A percentile compares a stretch with the other conserved stretches of the same genome.
Conservation (phyloP, 2,888 invertebrate species). For the Papilio protenor region DNA sequence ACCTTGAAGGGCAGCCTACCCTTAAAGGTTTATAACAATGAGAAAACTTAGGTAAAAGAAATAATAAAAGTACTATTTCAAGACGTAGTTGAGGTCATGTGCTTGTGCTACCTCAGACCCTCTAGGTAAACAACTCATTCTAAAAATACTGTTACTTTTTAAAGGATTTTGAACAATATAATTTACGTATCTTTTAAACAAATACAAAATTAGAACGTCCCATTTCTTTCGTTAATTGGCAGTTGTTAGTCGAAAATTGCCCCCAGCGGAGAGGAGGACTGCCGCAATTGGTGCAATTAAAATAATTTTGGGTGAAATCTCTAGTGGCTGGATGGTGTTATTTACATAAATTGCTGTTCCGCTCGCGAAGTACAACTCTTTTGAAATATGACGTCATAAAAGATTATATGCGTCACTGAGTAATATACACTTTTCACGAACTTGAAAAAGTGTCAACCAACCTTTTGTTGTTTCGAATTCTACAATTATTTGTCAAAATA, state of each 20-base stretch:
- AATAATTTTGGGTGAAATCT: slow-evolving; percentile 34
- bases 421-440: not conserved
- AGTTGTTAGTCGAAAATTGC: slow-evolving; percentile 34
- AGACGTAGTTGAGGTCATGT: too few relatives aligned
- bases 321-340: slow-evolving; percentile 25
- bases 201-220: slow-evolving; percentile 23
- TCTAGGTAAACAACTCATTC: too few relatives aligned
- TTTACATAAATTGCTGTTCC: slow-evolving; percentile 30
- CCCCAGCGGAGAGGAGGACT: slow-evolving; percentile 13
- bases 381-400: slow-evolving; percentile 13
- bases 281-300: slow-evolving; percentile 30
- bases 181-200: slow-evolving; percentile 6
- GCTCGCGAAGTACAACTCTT: slow-evolving; percentile 5
- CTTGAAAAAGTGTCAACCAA: not conserved
- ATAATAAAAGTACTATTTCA: too few relatives aligned
- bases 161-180: not conserved
- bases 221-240: slow-evolving; percentile 35
- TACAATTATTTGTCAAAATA: not conserved
- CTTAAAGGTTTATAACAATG: too few relatives aligned
- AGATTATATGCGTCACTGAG: not conserved
- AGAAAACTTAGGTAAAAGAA: too few relatives aligned
- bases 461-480: not conserved
- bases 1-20: too few relatives aligned
- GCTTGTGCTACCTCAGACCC: too few relatives aligned
- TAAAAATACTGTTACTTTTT: not conserved